These are phyloP conservation scores for Tetragonula clypearis DNA, from an alignment of 1,140 invertebrate species.

Conservation along the genomic window DNA sequence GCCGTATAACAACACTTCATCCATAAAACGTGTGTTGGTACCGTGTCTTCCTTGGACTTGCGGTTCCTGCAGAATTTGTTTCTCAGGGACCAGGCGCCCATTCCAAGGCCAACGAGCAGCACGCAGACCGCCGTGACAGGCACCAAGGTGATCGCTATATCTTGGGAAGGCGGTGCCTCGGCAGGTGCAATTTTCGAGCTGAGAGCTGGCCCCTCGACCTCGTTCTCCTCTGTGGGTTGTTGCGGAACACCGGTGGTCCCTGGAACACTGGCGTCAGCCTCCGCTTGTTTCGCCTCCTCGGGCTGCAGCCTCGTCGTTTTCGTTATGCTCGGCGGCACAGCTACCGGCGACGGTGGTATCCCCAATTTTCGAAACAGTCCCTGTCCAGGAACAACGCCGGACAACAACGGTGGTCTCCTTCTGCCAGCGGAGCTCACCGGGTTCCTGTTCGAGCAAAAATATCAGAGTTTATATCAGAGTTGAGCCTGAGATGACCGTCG, in stretches of 20 bases:
- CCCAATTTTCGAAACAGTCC: conserved; percentile 49
- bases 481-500: background rate
- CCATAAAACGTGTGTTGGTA: background rate
- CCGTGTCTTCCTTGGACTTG: conserved; percentile 72
- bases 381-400: background rate
- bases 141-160: conserved; percentile 83
- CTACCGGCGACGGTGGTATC: conserved; percentile 51
- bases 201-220: conserved; percentile 73
- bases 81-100: conserved; percentile 82
- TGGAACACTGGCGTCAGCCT: conserved; percentile 15
- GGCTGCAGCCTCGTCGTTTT: conserved; percentile 74
- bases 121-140: conserved; percentile 83
- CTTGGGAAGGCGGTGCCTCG: conserved; percentile 72
- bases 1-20: background rate
- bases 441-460: conserved; percentile 55
- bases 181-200: conserved; percentile 70
- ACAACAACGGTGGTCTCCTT: conserved; percentile 72
- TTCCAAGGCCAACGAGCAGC: conserved; percentile 82
- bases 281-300: conserved; percentile 38
- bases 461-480: background rate
- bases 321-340: conserved; percentile 48
- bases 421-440: conserved; percentile 70
- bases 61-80: conserved; percentile 83
- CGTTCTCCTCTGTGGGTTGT: conserved; percentile 53
- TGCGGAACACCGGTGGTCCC: background rate